Evolutionary conservation across 2,888 invertebrate species (phyloP), one percentile per base, ranked within the genome.

Genomic region (Melieria omissa): DNA sequence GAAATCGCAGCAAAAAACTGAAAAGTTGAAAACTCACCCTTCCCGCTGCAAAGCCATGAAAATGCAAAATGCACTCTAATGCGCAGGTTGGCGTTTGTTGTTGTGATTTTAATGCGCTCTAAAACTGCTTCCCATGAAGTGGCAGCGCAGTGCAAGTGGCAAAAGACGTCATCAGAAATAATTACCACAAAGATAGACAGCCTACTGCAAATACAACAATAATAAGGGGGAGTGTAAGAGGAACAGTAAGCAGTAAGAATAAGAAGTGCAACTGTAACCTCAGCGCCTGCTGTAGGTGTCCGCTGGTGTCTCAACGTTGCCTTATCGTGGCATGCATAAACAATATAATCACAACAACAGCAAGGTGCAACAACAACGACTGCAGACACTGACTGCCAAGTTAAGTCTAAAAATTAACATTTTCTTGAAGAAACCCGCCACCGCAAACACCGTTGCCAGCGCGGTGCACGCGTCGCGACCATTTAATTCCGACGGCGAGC

Each of bases 101-200:
- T 66, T 58, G 54, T 69, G 57, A 63, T 63, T 69, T 69, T 29
- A 41, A 60, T 62, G 68, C 62, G 54, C 62, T 54, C 52, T 61
- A 61, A 54, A 68, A 52, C 45, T 52, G 54, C 54, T 69, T 69
- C 69, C 69, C 69, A 69, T 69, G 69, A 62, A 69, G 55, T 46
- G 63, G 69, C n/a, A 54, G 14, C 62, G 62, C 42, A 47, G 16
- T 63, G 62, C 12, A 16, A 54, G 46, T 42, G 62, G 45, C 6
- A 46, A 8, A 41, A 69, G 47, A 61, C 47, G 60, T 67, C 60
- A 61, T 49, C 58, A 42, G 49, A 60, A 42, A 16, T 49, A 9
- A n/a, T 5, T 60, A 49, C 58, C 10, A n/a, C 16, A 5, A 49
- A 52, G 9, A 12, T 52, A 52, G 14, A 52, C 14, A 5, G 12